Evolutionary conservation across 2,113 vertebrate genomes (phyloP).

Genomic region (Acanthisitta chloris): DNA sequence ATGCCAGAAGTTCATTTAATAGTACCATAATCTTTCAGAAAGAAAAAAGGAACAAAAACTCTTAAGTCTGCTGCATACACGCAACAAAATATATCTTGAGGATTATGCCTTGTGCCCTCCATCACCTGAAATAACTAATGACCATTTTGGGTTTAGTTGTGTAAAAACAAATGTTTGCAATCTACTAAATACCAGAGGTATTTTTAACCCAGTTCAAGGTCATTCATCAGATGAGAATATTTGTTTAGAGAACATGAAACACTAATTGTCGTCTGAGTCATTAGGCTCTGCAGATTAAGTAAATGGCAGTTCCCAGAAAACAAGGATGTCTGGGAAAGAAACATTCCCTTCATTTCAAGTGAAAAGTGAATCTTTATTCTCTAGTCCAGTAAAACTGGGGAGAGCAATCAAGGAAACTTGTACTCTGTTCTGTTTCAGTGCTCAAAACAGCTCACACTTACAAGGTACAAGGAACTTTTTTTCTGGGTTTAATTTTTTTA

Average conservation of each 20-base stretch:
- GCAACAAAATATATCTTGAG: background rate
- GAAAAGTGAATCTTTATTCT: constrained; percentile 40
- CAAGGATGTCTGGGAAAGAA: background rate
- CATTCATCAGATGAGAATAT: background rate
- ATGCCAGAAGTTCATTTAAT: background rate
- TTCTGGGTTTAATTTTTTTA: background rate
- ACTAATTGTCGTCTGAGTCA: constrained; percentile 49
- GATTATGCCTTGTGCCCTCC: background rate
- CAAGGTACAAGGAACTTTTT: background rate
- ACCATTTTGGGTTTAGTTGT: background rate
- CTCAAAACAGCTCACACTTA: background rate
- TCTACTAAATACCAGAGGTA: background rate
- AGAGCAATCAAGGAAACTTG: background rate
- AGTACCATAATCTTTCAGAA: background rate
- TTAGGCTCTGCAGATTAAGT: constrained; percentile 50
- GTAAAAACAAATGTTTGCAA: constrained; percentile 1
- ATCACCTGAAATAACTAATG: background rate
- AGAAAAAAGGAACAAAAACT: background rate
- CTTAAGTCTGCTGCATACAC: background rate
- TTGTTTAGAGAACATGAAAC: background rate
- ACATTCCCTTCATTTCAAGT: constrained; percentile 3
- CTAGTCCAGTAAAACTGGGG: background rate
- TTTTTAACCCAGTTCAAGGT: constrained; percentile 19
- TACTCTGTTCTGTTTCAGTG: background rate
- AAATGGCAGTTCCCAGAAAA: constrained; percentile 9